Base-by-base conservation (phyloP, 2,113 vertebrate species). In the Megaleporinus macrocephalus region DNA sequence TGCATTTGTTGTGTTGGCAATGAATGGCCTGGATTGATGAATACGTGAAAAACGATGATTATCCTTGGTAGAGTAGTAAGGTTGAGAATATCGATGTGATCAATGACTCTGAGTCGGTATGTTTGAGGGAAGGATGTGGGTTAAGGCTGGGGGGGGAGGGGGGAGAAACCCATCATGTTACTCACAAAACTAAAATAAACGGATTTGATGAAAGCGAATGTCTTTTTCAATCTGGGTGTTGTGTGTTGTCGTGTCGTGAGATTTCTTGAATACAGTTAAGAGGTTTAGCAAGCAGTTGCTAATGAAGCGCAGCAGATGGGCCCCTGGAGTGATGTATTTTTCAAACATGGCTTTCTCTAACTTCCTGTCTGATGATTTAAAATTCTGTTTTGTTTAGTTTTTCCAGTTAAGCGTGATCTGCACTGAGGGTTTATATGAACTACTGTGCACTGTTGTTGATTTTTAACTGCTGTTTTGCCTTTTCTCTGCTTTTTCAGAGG, bases 121-220 rank as follows among this genome's bases (percentile, higher is more conserved):
- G 61, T 82, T 82, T 59, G 36, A 76, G 33, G 51, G 24, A 81
- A n/a, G 16, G 69, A 24, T 73, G 41, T 63, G 78, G 69, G 29
- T 57, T 57, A 15, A 22, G 63, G n/a, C 68, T 57, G 53, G 53
- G 27, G 53, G 27, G 51, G 13, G 3, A 33, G 68, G 57, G 59
- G 36, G 27, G 36, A 14, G 49, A 73, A 87, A 78, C 70, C 73
- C 70, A 73, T 85, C 41, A 86, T 86, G 84, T 87, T 83, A 89
- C 75, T 85, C 61, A 81, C 69, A 86, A 65, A 81, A 85, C 70
- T 83, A 75, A 82, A 87, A 84, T 85, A 83, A 87, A 83, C 11
- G 33, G 73, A 84, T 88, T 83, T 83, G 65, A 84, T 9, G 62
- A 86, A 80, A 36, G 69, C 22, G 29, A 14, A 18, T 22, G 61